These are phyloP conservation scores for Drosophila nigricruria DNA, from an alignment of 2,888 invertebrate species.

Conservation along the genomic window DNA sequence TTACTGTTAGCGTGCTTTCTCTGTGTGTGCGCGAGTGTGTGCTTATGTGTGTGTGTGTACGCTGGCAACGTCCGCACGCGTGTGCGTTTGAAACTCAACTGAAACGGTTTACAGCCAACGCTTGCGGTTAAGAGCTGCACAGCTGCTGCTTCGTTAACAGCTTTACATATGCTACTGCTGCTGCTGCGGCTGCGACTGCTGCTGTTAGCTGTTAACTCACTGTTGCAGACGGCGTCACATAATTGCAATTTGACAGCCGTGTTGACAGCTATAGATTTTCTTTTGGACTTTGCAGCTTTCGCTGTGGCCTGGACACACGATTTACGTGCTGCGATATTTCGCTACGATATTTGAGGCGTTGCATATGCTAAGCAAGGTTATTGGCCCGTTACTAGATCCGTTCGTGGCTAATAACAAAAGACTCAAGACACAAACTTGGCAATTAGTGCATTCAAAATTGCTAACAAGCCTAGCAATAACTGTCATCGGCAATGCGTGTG, in stretches of 20 bases:
- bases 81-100: constrained; percentile 75
- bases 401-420: constrained; percentile 47
- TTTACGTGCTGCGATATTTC: constrained; percentile 32
- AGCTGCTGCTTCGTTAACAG: constrained; percentile 40
- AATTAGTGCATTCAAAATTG: constrained; percentile 62
- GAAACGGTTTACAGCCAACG: constrained; percentile 70
- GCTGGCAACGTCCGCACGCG: constrained; percentile 65
- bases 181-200: not conserved
- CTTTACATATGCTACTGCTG: not conserved
- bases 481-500: constrained; percentile 45
- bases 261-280: constrained; percentile 30
- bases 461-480: constrained; percentile 58
- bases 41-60: constrained; percentile 14
- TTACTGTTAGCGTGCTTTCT: constrained; percentile 72
- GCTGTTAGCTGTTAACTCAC: constrained; percentile 47
- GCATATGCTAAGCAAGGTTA: constrained; percentile 49
- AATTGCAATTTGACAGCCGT: constrained; percentile 44
- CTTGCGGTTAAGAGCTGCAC: constrained; percentile 65
- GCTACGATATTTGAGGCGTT: constrained; percentile 16
- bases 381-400: constrained; percentile 43
- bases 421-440: constrained; percentile 48
- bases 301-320: constrained; percentile 46
- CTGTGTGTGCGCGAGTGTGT: constrained; percentile 29
- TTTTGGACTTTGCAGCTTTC: constrained; percentile 39
- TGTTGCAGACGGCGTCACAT: constrained; percentile 35